phyloP scores from a whole-genome alignment of 2,113 vertebrate genomes.

The Callionymus lyra region DNA sequence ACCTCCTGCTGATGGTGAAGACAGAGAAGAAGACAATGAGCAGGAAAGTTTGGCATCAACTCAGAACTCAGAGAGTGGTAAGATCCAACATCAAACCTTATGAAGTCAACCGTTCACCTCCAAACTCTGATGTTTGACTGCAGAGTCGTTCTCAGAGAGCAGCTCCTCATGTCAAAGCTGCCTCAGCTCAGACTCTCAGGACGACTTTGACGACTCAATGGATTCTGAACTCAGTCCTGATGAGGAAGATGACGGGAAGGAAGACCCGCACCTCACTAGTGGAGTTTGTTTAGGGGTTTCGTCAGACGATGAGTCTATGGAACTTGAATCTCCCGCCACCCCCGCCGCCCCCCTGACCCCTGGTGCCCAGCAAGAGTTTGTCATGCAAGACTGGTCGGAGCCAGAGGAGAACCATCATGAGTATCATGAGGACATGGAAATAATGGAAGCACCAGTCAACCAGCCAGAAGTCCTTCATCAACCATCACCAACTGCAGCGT shows the following conservation, averaged over 20 bases:
- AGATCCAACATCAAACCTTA: slow-evolving; percentile 1
- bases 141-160: slow-evolving; percentile 27
- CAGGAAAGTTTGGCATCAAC: slow-evolving; percentile 47
- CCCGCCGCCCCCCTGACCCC: slow-evolving; percentile 52
- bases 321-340: slow-evolving; percentile 38
- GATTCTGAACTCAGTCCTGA: slow-evolving; percentile 32
- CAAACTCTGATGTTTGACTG: neutral
- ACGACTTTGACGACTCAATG: slow-evolving; percentile 57
- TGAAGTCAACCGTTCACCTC: neutral
- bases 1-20: neutral
- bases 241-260: slow-evolving; percentile 37
- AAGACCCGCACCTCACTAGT: slow-evolving; percentile 6
- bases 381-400: slow-evolving; percentile 37
- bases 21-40: slow-evolving; percentile 14
- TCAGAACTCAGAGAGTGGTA: slow-evolving; percentile 71
- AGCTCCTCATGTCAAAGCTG: slow-evolving; percentile 36
- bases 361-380: slow-evolving; percentile 43
- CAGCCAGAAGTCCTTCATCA: slow-evolving; percentile 12
- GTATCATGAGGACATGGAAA: slow-evolving; percentile 13
- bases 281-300: slow-evolving; percentile 44
- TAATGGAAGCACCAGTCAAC: slow-evolving; percentile 12
- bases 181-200: slow-evolving; percentile 43
- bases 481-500: slow-evolving; percentile 30
- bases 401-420: neutral
- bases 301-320: slow-evolving; percentile 56